Evolutionary conservation across 2,113 vertebrate species (phyloP), one percentile per base, ranked within the genome.

Genomic region (Delphinapterus leucas): DNA sequence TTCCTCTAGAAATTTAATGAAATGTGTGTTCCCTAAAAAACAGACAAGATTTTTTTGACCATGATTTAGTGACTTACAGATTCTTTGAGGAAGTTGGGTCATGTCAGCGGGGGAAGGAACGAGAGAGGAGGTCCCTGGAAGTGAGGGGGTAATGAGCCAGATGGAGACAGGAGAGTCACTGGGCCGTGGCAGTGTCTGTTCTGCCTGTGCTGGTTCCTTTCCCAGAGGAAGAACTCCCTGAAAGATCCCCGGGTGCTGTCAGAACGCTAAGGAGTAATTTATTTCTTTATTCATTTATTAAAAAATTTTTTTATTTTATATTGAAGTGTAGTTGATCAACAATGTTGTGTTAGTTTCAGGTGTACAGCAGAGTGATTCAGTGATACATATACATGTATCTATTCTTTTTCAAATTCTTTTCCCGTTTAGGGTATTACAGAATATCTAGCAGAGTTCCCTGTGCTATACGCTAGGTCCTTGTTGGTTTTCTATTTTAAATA

Each of bases 1-100:
- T 76, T 61, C 55, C n/a, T 73, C 33, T 93, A 94, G 82, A 93
- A 91, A 68, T 83, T 74, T 88, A 89, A 89, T 83, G 55, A 96
- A 95, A 91, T 65, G 11, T 82, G 44, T 67, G 21, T 58, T 53
- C 11, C 28, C n/a, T n/a, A 41, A 70, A 63, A 77, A 41, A 12
- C 2, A 70, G 65, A 25, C 36, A 20, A 90, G 26, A 31, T n/a
- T 44, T 92, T 88, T 84, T 61, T 8, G 26, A 73, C 28, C 13
- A 47, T 0, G 41, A 36, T 80, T 67, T 74, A 84, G 53, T 73
- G 68, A 25, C 68, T 77, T 86, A 38, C 92, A 96, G 61, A 41
- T 90, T 87, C 23, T 36, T 71, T 6, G 28, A 67, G 71, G n/a
- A 95, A 93, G 49, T 70, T 79, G 58, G 28, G 26, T 93, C 44